Base-by-base conservation (phyloP, 2,888 invertebrate species). In the Parapristionchus giblindavisi region DNA sequence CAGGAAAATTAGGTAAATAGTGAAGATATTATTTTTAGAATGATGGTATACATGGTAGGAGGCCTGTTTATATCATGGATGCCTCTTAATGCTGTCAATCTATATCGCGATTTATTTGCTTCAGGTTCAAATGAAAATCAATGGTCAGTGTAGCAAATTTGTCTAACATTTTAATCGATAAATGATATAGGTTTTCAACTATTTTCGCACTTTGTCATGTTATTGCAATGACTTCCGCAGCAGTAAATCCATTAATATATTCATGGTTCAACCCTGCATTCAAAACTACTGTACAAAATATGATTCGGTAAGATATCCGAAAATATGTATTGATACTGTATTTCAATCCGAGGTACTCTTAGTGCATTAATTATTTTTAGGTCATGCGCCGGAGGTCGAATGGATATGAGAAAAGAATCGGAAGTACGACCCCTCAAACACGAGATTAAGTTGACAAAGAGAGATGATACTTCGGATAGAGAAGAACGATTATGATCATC, bases 41-140 rank as follows among this genome's bases (percentile, higher is more conserved):
- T 87, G 86, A 87, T 87, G 86, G 79, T 85, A 0, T 79, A 81
- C 24, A 87, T 87, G 87, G 87, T 87, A 2, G 77, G 80, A 11
- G 85, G 85, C 14, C 81, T 86, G 52, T 82, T 87, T 3, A 70
- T 86, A 34, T 81, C 85, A n/a, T 87, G 87, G 87, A 83, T 87
- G 77, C 87, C 87, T 17, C 78, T 87, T 77, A 87, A 87, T 76
- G 76, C 81, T 1, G 80, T 86, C 74, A 87, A 87, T 71, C 74
- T 87, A 27, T 84, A 82, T 77, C 77, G 87, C 27, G 87, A 87
- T 72, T 81, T 87, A 27, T 80, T 80, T 75, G 80, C 76, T 21
- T 48, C 48, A 48, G 48, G 21, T 21, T 48, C 21, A 21, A 48
- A 21, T 14, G 11, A 48, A 48, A 48, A 48, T 48, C 21, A 11